Evolutionary conservation across 2,113 vertebrate genomes (phyloP).

Genomic region (Ceyx margarethae): DNA sequence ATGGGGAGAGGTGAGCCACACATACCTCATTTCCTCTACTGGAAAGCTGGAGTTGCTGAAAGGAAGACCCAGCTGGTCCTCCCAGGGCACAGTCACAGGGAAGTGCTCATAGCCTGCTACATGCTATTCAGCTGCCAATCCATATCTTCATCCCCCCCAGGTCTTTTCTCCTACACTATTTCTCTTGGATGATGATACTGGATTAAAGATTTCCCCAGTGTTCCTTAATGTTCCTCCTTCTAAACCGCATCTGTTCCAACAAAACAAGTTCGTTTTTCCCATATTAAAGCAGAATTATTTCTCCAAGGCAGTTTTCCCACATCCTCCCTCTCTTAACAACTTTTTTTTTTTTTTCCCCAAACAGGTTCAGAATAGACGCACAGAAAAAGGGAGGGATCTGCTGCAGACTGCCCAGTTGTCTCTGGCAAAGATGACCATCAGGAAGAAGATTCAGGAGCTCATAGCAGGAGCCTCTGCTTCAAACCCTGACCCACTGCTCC

Average conservation of each 20-base stretch:
- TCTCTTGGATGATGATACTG: background rate
- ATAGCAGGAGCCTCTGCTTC: background rate
- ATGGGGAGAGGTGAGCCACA: rapidly evolving
- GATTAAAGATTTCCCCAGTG: constrained; percentile 44
- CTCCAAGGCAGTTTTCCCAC: background rate
- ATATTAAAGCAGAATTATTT: background rate
- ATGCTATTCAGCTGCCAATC: background rate
- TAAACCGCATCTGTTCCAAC: constrained; percentile 14
- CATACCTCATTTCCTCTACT: background rate
- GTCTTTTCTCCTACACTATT: constrained; percentile 39
- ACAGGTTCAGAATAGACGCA: background rate
- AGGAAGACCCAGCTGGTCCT: background rate
- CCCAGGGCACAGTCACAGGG: background rate
- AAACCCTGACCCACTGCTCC: background rate
- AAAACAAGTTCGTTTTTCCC: constrained; percentile 13
- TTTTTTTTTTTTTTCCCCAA: background rate
- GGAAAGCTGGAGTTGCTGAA: background rate
- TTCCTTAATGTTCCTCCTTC: constrained; percentile 10
- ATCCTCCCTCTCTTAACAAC: background rate
- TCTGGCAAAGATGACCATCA: background rate
- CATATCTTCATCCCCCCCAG: background rate
- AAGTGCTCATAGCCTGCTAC: background rate
- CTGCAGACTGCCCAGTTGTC: background rate
- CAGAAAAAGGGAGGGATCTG: background rate
- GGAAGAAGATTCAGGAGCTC: background rate